Evolutionary conservation across 1,140 invertebrate genomes (phyloP), one percentile per base, ranked within the genome.

Genomic region (Drosophila truncata): DNA sequence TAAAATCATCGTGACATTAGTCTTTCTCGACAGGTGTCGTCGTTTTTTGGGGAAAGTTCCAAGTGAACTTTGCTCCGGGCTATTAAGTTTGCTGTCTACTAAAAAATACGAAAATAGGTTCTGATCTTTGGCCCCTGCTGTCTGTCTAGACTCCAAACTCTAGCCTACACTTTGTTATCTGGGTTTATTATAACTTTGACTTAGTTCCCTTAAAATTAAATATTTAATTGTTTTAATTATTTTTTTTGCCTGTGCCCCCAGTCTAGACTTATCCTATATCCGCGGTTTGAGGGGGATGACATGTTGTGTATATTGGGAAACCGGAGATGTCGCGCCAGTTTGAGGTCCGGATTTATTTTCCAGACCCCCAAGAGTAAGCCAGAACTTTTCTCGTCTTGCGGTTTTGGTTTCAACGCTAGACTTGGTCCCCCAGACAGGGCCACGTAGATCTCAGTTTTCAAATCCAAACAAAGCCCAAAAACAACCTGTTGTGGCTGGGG

Each of bases 361-460:
- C 60, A 61, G 35, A 44, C 50, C 42, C n/a, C n/a, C 10, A 33
- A 13, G n/a, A 33, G 42, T 60, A 61, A 16, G n/a, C 31, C 18
- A 37, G 31, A 77, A 78, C 46, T 41, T 54, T 23, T 62, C 33
- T 62, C 27, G 60, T 47, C 20, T 58, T 78, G 76, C 59, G 76
- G 76, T 78, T 79, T 79, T 59, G 62, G 41, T 77, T 76, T 52
- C 33, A 67, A 50, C 54, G 63, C 62, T 65, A 64, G 70, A 65
- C 50, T 42, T 42, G 62, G 44, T 35, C 47, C 23, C 23, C 52
- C 50, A 23, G 20, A 31, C 52, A 25, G 25, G 33, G 69, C 69
- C 66, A 71, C 65, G 65, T 66, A 67, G 55, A 20, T 77, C 73
- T 77, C 74, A 49, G 16, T 61, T 77, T 77, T 77, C 74, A 77